Conservation (phyloP, 2,113 vertebrate genomes). For the Irena cyanogastra region DNA sequence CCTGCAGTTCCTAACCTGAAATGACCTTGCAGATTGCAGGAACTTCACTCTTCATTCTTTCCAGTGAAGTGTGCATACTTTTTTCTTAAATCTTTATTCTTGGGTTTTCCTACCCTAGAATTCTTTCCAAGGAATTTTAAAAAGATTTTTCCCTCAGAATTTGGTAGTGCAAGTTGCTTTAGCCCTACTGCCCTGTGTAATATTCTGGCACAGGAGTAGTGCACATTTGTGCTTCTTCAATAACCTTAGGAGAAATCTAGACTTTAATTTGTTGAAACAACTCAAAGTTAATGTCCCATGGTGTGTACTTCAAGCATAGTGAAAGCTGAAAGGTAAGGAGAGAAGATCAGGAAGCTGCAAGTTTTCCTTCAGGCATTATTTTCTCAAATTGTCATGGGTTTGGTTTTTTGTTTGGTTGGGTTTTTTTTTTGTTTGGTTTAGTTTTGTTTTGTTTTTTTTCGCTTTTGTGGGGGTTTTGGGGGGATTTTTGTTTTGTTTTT, state of each 20-base stretch:
- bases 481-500: neutral
- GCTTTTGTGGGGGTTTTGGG: no score
- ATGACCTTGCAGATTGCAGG: neutral
- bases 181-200: neutral
- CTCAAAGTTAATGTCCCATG: neutral
- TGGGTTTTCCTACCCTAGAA: neutral
- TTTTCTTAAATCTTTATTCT: neutral
- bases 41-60: neutral
- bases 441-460: neutral
- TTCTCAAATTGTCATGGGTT: neutral
- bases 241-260: neutral
- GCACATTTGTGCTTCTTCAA: neutral
- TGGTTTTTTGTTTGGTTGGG: neutral
- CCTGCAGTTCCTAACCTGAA: neutral
- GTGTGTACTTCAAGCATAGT: neutral
- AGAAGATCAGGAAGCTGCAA: neutral
- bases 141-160: neutral
- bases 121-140: neutral
- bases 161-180: neutral
- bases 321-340: neutral
- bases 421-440: neutral
- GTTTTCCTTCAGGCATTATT: neutral
- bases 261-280: neutral
- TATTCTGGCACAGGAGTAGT: neutral
- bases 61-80: neutral